Evolutionary conservation across 1,140 invertebrate species (phyloP).

Genomic region (Sycophila sp.): DNA sequence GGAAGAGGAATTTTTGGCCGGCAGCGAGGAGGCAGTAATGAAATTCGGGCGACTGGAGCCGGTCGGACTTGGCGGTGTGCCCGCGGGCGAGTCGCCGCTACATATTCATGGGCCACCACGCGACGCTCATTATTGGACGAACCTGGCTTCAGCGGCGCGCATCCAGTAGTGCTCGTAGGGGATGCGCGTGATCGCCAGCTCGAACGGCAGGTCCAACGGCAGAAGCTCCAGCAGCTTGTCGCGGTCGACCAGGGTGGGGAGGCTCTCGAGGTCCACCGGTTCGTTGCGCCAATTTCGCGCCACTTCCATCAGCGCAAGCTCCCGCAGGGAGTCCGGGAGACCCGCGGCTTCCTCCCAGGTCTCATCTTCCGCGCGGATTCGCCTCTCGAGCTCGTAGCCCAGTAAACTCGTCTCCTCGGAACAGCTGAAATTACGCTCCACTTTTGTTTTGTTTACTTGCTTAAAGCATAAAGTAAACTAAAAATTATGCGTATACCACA

Average conservation of each 20-base stretch:
- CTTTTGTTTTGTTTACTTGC: not conserved
- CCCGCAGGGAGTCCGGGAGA: slow-evolving; percentile 51
- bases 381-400: slow-evolving; percentile 44
- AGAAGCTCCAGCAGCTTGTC: slow-evolving; percentile 57
- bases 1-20: too few species aligned
- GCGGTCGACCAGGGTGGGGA: slow-evolving; percentile 53
- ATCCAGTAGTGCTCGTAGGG: slow-evolving; percentile 59
- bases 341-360: slow-evolving; percentile 48
- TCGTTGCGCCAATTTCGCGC: slow-evolving; percentile 48
- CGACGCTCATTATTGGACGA: too few species aligned
- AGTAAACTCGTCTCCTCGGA: slow-evolving; percentile 47
- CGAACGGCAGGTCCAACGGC: slow-evolving; percentile 56
- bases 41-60: too few species aligned
- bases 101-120: too few species aligned
- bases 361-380: slow-evolving; percentile 50
- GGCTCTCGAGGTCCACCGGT: slow-evolving; percentile 53
- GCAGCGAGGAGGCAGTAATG: too few species aligned
- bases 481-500: too few species aligned
- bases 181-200: slow-evolving; percentile 52
- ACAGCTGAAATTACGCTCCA: slow-evolving; percentile 46
- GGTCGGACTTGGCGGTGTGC: too few species aligned
- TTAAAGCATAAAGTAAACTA: too few species aligned
- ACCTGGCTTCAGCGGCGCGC: slow-evolving; percentile 53
- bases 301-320: slow-evolving; percentile 49
- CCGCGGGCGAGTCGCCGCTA: too few species aligned